Conservation (phyloP, 2,113 vertebrate species). For the Empidonax alnorum region DNA sequence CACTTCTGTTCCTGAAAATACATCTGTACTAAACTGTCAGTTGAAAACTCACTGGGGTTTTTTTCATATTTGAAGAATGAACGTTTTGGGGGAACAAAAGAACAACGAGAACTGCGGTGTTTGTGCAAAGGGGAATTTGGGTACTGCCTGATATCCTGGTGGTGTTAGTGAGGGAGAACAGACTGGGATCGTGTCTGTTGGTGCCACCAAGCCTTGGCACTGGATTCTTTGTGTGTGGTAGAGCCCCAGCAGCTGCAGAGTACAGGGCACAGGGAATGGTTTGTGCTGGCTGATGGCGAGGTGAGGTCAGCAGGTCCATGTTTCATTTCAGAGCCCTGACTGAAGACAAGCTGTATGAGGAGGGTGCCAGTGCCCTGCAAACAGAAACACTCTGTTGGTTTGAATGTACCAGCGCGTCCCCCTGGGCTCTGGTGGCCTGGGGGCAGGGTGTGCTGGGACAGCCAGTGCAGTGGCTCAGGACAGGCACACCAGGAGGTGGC, state of each 20-base stretch:
- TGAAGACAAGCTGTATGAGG: background rate
- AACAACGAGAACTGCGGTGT: background rate
- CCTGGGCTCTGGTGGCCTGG: background rate
- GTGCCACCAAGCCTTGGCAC: background rate
- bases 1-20: background rate
- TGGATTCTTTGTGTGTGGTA: background rate
- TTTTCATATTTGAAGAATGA: background rate
- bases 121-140: background rate
- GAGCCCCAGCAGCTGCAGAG: background rate
- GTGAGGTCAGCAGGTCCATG: background rate
- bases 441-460: fast-evolving
- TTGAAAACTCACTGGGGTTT: background rate
- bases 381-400: background rate
- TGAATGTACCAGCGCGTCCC: fast-evolving
- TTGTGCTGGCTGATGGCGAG: background rate
- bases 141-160: background rate
- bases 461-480: background rate
- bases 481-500: background rate
- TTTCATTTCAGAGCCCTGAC: background rate
- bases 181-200: background rate
- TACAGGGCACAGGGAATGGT: fast-evolving
- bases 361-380: background rate
- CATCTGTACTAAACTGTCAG: background rate
- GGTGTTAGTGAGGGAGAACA: background rate
- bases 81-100: background rate